Conservation (phyloP, 2,888 invertebrate species). For the Xanthorhoe designata region DNA sequence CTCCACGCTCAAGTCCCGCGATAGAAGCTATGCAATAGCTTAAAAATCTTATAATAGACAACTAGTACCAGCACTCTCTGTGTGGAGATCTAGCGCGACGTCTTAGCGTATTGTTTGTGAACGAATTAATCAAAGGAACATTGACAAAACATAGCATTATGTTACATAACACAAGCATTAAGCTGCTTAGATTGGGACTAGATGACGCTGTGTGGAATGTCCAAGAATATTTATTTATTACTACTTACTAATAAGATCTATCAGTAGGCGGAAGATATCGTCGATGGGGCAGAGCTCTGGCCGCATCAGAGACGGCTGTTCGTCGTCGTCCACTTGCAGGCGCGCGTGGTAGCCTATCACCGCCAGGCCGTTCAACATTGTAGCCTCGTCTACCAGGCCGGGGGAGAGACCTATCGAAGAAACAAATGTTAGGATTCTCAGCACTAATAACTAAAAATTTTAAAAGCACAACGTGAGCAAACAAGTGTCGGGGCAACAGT, state of each 20-base stretch:
- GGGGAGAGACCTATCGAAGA: slow-evolving; percentile 33
- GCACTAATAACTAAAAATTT: neutral
- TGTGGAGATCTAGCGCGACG: too few species aligned
- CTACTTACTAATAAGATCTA: slow-evolving; percentile 91
- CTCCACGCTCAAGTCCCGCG: too few species aligned
- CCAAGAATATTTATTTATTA: too few species aligned
- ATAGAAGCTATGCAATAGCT: too few species aligned
- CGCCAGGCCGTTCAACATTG: slow-evolving; percentile 81
- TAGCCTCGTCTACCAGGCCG: slow-evolving; percentile 68
- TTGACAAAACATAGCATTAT: neutral
- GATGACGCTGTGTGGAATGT: too few species aligned
- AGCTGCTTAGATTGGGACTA: too few species aligned
- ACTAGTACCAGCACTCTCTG: too few species aligned
- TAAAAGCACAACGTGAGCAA: too few species aligned
- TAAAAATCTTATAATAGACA: too few species aligned
- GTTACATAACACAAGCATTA: too few species aligned
- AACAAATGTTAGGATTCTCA: neutral
- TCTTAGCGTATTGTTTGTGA: neutral
- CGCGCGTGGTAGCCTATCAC: slow-evolving; percentile 90
- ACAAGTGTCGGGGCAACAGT: too few species aligned
- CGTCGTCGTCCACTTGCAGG: slow-evolving; percentile 84
- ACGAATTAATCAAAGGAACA: neutral
- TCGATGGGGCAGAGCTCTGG: slow-evolving; percentile 92
- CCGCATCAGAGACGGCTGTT: slow-evolving; percentile 85
- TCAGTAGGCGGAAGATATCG: slow-evolving; percentile 92